These are phyloP conservation scores for Pituophis catenifer DNA, from an alignment of 2,113 vertebrate species.

Conservation along the genomic window DNA sequence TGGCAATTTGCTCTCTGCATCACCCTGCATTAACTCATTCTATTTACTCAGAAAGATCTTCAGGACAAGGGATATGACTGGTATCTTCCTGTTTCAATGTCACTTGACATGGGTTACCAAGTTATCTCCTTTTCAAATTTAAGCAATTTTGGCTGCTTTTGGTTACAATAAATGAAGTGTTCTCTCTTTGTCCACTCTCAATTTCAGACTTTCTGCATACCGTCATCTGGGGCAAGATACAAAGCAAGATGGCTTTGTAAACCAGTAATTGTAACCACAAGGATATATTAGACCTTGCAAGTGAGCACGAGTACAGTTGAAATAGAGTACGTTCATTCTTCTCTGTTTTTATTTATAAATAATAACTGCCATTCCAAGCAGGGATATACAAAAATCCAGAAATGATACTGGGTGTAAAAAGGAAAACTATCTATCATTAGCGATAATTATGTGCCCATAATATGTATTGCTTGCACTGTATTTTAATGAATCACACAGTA, in stretches of 20 bases:
- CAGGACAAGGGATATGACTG: not conserved
- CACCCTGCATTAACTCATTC: not conserved
- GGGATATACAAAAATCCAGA: not conserved
- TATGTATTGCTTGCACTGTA: not conserved
- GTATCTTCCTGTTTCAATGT: not conserved
- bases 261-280: not conserved
- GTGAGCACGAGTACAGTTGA: not conserved
- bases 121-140: not conserved
- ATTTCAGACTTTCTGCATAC: not conserved
- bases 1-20: not conserved
- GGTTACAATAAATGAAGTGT: not conserved
- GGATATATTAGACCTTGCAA: not conserved
- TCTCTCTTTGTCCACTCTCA: not conserved
- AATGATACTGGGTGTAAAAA: not conserved
- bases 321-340: not conserved
- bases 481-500: slow-evolving; percentile 28
- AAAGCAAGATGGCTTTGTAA: not conserved
- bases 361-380: not conserved
- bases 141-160: not conserved
- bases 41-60: not conserved
- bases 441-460: not conserved
- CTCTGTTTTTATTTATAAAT: not conserved
- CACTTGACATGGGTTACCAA: not conserved
- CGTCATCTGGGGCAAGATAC: no score
- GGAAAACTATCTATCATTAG: not conserved